These are phyloP conservation scores for Meleagris gallopavo DNA, from an alignment of 2,113 vertebrate genomes.

Conservation along the genomic window DNA sequence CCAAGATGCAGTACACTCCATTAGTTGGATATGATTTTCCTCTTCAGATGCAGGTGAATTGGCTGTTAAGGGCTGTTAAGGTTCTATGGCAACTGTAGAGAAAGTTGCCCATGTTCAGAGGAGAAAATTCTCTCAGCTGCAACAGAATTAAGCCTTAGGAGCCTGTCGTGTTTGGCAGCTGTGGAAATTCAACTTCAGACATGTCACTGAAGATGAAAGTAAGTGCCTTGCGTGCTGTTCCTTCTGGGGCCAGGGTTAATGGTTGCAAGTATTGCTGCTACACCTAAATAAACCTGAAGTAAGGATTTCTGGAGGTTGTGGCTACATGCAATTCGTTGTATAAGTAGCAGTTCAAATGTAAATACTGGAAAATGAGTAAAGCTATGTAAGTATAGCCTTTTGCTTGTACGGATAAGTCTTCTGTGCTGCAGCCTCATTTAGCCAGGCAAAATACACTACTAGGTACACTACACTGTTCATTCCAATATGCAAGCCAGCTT, in stretches of 20 bases:
- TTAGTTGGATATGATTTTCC: not conserved
- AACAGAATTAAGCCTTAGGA: not conserved
- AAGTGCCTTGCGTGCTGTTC: not conserved
- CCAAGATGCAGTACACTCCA: not conserved
- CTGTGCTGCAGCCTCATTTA: not conserved
- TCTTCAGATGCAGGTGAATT: not conserved
- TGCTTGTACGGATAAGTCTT: not conserved
- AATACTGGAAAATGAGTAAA: not conserved
- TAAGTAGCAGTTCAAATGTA: not conserved
- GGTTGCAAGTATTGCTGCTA: not conserved
- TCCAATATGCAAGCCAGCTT: not conserved
- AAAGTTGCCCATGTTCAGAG: not conserved
- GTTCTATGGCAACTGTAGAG: not conserved
- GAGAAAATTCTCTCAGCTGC: not conserved
- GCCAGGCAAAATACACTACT: not conserved
- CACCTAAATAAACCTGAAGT: not conserved
- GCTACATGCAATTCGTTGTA: not conserved
- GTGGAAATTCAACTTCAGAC: not conserved
- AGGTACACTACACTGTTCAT: not conserved
- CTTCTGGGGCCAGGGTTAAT: not conserved
- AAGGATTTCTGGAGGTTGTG: not conserved
- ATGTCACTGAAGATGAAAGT: not conserved
- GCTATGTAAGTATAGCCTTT: not conserved
- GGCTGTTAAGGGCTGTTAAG: not conserved
- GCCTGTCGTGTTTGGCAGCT: slow-evolving; percentile 5